Evolutionary conservation across 1,140 invertebrate genomes (phyloP), one percentile per base, ranked within the genome.

Genomic region (Heliconius hewitsoni): DNA sequence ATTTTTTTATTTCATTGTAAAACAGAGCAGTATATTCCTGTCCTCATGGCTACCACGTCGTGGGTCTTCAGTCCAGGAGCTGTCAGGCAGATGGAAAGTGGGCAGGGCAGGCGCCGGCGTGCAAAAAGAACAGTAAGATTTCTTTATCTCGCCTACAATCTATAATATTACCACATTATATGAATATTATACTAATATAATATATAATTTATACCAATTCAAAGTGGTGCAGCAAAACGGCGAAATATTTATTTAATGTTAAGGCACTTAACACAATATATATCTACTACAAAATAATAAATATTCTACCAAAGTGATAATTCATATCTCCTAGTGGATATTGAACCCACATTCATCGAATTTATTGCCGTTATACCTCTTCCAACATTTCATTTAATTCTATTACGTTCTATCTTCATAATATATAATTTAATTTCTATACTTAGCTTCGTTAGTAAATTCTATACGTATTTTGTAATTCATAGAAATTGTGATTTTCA

Each of bases 21-120:
- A 90, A 80, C 78, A 96, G 96, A 74, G 97, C 97, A 0, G 95
- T 96, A n/a, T 99, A 99, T 92, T 96, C 96, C 8, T 99, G 98
- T 93, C 97, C 98, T 42, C 96, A 97, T 57, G 98, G 97, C 6
- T 98, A 97, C 91, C 97, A 97, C 88, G 96, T 99, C 19, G 98
- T 99, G 1, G 99, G 98, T 0, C 95, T 98, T 1, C 96, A 92
- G 96, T 98, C 91, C 81, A 95, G 98, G 76, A 96, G 97, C 39
- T 99, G 99, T 90, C 97, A 98, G 86, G 98, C 98, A 2, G 98
- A 99, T 90, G 98, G 98, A 8, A 96, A 96, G 66, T 99, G 99
- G 99, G 98, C 98, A 1, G 98, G 98, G 2, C 95, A 96, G 19
- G 96, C 97, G 27, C 98, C 98, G 1, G 95, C 96, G 23, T 99